Evolutionary conservation across 2,113 vertebrate genomes (phyloP).

Genomic region (Antennarius striatus): DNA sequence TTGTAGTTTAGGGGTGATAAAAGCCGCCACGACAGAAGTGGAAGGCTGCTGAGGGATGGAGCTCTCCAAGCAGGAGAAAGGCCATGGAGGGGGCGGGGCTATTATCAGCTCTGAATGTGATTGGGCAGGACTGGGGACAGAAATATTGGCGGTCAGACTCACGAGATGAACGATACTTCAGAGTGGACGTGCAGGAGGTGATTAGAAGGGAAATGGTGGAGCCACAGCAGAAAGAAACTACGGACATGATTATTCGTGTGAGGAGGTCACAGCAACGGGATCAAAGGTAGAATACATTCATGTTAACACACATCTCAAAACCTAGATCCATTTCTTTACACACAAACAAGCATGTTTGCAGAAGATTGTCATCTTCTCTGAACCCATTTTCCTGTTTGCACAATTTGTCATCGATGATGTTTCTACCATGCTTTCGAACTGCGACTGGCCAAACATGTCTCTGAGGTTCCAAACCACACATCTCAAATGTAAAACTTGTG

Average conservation of each 20-base stretch:
- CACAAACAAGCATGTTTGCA: slow-evolving; percentile 5
- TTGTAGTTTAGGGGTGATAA: slow-evolving; percentile 61
- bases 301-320: slow-evolving; percentile 28
- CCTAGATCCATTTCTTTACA: not conserved
- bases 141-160: slow-evolving; percentile 65
- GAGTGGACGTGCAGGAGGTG: slow-evolving; percentile 10
- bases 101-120: slow-evolving; percentile 65
- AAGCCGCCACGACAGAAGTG: slow-evolving; percentile 58
- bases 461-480: slow-evolving; percentile 21
- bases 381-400: not conserved
- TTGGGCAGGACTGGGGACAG: slow-evolving; percentile 69
- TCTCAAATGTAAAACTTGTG: slow-evolving; percentile 3
- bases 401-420: not conserved
- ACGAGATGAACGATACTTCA: slow-evolving; percentile 6
- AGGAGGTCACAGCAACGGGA: slow-evolving; percentile 8
- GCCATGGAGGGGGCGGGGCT: slow-evolving; percentile 76
- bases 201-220: not conserved
- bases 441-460: slow-evolving; percentile 5
- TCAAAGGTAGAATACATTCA: not conserved
- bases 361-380: not conserved
- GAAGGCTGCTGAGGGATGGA: slow-evolving; percentile 53
- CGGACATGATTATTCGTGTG: not conserved
- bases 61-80: slow-evolving; percentile 67
- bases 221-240: not conserved
- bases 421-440: not conserved